A percentile compares a stretch with the other conserved stretches of the same genome.
These are phyloP conservation scores for Lydus trimaculatus DNA, from an alignment of 2,888 invertebrate genomes.

Conservation along the genomic window DNA sequence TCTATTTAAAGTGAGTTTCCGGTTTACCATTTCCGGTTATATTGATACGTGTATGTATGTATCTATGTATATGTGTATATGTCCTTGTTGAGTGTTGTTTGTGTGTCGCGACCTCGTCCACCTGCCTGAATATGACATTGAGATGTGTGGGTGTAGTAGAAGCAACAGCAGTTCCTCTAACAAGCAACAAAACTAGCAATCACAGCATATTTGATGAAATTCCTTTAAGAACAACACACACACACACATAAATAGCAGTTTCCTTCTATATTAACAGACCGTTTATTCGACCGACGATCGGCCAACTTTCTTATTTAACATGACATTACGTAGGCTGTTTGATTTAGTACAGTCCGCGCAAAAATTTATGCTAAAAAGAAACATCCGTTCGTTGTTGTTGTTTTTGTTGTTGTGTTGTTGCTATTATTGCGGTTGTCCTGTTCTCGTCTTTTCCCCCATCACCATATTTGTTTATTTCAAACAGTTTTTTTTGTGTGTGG, in stretches of 20 bases:
- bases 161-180: slow-evolving; percentile 34
- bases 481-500: not conserved
- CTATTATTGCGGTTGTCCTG: not conserved
- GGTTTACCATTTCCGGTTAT: slow-evolving; percentile 19
- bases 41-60: too few species aligned
- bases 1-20: slow-evolving; percentile 43
- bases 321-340: slow-evolving; percentile 35
- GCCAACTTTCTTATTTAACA: slow-evolving; percentile 38
- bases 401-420: not conserved
- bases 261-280: not conserved
- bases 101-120: slow-evolving; percentile 47
- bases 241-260: too few species aligned
- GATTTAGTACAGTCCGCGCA: slow-evolving; percentile 30
- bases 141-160: slow-evolving; percentile 53
- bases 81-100: slow-evolving; percentile 38
- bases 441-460: not conserved
- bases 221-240: not conserved
- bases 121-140: slow-evolving; percentile 56
- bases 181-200: slow-evolving; percentile 14
- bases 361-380: slow-evolving; percentile 16
- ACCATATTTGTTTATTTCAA: not conserved
- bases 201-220: not conserved
- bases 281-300: slow-evolving; percentile 19
- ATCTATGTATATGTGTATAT: not conserved
- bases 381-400: not conserved